phyloP scores from a whole-genome alignment of 2,888 invertebrate genomes.

The Cerceris ruficornis region DNA sequence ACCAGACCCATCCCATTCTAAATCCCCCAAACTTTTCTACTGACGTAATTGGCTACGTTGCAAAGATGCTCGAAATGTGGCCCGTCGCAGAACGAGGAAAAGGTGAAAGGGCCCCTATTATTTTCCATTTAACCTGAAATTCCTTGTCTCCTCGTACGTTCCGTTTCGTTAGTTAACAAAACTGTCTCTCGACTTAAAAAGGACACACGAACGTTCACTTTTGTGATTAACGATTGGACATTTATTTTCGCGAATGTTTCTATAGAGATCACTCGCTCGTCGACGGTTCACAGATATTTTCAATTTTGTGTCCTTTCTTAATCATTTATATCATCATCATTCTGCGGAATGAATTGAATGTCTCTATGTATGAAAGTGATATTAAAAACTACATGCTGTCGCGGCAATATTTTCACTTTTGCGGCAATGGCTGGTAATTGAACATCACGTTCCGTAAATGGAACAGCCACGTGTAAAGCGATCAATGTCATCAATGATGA shows the following conservation, averaged over 20 bases:
- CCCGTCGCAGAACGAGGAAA: not conserved
- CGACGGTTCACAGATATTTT: not conserved
- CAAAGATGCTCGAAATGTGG: slow-evolving; percentile 9
- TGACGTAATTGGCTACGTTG: slow-evolving; percentile 32
- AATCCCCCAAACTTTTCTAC: slow-evolving; percentile 49
- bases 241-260: not conserved
- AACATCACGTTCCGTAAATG: slow-evolving; percentile 23
- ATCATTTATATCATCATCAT: not conserved
- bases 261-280: not conserved
- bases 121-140: slow-evolving; percentile 3
- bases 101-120: slow-evolving; percentile 14
- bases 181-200: not conserved
- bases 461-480: slow-evolving; percentile 17
- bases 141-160: slow-evolving; percentile 1
- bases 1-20: slow-evolving; percentile 43
- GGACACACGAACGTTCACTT: not conserved
- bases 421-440: slow-evolving; percentile 1
- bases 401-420: not conserved
- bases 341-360: no score
- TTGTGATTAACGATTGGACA: not conserved
- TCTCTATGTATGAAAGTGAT: no score
- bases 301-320: not conserved
- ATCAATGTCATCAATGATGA: slow-evolving; percentile 42
- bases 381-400: not conserved
- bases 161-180: not conserved